phyloP scores from a whole-genome alignment of 2,113 vertebrate species.

The Grammomys dolichurus region DNA sequence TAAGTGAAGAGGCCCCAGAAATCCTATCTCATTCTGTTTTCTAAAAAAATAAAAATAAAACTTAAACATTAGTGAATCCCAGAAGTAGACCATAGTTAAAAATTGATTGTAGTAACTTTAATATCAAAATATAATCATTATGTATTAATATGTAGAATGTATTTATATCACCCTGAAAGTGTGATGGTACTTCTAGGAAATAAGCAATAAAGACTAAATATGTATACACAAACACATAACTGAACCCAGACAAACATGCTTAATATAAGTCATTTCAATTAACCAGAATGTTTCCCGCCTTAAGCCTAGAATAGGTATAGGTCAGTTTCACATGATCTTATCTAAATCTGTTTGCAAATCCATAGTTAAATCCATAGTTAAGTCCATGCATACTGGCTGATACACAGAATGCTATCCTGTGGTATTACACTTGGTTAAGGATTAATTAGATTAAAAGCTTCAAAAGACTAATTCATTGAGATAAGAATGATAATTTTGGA shows the following conservation, averaged over 20 bases:
- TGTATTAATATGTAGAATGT: not conserved
- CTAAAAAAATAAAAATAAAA: not conserved
- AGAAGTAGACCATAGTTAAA: not conserved
- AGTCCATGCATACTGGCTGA: constrained; percentile 58
- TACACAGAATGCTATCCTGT: constrained; percentile 62
- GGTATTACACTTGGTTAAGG: constrained; percentile 60
- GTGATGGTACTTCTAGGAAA: not conserved
- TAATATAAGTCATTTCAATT: constrained; percentile 64
- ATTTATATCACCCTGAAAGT: not conserved
- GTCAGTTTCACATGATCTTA: constrained; percentile 60
- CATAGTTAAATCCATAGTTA: constrained; percentile 76
- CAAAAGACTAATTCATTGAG: constrained; percentile 69
- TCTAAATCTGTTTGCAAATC: constrained; percentile 77
- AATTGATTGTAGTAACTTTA: not conserved
- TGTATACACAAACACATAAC: not conserved
- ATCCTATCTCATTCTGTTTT: not conserved
- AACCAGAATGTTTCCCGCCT: constrained; percentile 24
- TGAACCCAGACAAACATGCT: not conserved
- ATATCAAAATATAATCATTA: not conserved
- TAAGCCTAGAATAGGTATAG: constrained; percentile 45
- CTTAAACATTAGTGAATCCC: not conserved
- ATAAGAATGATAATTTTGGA: constrained; percentile 68
- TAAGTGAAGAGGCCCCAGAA: not conserved
- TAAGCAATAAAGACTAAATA: not conserved
- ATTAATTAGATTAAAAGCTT: constrained; percentile 80